These are phyloP conservation scores for Corynorhinus townsendii DNA, from an alignment of 2,113 vertebrate species.

Conservation along the genomic window DNA sequence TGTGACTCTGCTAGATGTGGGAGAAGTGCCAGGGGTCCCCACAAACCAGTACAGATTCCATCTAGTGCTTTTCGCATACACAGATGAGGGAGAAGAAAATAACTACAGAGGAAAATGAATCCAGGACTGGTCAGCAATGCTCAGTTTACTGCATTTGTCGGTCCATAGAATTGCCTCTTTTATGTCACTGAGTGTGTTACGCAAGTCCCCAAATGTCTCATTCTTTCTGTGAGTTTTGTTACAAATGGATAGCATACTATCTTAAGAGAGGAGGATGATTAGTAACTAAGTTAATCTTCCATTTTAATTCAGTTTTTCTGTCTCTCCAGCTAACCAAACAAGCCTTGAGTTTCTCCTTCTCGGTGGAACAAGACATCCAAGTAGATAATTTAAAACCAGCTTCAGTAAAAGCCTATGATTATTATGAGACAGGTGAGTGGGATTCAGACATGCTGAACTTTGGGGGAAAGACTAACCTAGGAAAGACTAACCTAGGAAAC, in stretches of 20 bases:
- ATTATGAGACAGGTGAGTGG: constrained; percentile 88
- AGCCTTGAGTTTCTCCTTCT: constrained; percentile 71
- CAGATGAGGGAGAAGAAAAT: background rate
- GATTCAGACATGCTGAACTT: background rate
- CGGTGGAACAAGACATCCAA: constrained; percentile 73
- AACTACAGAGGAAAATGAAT: background rate
- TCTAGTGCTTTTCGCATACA: background rate
- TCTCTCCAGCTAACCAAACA: constrained; percentile 67
- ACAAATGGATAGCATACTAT: background rate
- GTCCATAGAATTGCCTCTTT: background rate
- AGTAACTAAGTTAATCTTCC: background rate
- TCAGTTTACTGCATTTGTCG: background rate
- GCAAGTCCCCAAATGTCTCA: background rate
- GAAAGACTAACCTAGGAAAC: background rate
- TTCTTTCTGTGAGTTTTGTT: background rate
- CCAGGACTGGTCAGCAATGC: background rate
- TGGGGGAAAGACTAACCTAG: background rate
- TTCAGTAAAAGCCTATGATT: constrained; percentile 85
- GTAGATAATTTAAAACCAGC: constrained; percentile 86
- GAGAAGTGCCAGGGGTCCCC: background rate
- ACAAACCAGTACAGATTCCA: background rate
- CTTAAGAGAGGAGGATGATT: background rate
- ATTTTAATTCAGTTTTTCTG: background rate
- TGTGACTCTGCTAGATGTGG: background rate
- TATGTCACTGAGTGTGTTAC: background rate